Evolutionary conservation across 2,797 vertebrate species (phyloP).

Genomic region (Echeneis naucrates): DNA sequence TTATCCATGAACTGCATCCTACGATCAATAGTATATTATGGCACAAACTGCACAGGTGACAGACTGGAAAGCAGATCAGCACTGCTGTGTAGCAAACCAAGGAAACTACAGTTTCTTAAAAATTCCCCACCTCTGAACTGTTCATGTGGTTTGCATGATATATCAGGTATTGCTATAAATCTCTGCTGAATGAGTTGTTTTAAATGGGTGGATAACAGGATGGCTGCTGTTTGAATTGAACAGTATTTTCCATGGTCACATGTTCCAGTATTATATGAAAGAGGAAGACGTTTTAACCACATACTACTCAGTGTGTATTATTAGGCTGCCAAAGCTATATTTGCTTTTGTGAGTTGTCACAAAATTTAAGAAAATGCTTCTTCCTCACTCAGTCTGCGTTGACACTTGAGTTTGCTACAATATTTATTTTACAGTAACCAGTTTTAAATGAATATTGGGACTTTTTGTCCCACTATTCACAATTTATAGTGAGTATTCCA

Average conservation of each 20-base stretch:
- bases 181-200: not conserved
- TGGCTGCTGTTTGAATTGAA: conserved; percentile 13
- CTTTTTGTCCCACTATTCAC: not conserved
- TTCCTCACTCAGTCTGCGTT: conserved; percentile 26
- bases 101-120: not conserved
- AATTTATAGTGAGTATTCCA: not conserved
- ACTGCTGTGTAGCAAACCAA: not conserved
- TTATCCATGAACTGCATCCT: not conserved
- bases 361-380: conserved; percentile 19
- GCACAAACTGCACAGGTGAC: not conserved
- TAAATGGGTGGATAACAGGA: conserved; percentile 1
- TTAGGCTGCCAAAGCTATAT: conserved; percentile 41
- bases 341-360: conserved; percentile 38
- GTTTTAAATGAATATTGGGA: conserved; percentile 24
- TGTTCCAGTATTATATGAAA: conserved; percentile 30
- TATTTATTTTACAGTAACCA: conserved; percentile 12
- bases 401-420: not conserved
- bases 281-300: conserved; percentile 40
- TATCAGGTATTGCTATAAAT: not conserved
- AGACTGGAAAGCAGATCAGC: not conserved
- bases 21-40: not conserved
- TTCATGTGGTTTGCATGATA: not conserved
- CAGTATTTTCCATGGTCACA: conserved; percentile 39
- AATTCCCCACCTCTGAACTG: not conserved
- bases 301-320: conserved; percentile 29